These are phyloP conservation scores for Aricia artaxerxes DNA, from an alignment of 2,888 invertebrate genomes.

Conservation along the genomic window DNA sequence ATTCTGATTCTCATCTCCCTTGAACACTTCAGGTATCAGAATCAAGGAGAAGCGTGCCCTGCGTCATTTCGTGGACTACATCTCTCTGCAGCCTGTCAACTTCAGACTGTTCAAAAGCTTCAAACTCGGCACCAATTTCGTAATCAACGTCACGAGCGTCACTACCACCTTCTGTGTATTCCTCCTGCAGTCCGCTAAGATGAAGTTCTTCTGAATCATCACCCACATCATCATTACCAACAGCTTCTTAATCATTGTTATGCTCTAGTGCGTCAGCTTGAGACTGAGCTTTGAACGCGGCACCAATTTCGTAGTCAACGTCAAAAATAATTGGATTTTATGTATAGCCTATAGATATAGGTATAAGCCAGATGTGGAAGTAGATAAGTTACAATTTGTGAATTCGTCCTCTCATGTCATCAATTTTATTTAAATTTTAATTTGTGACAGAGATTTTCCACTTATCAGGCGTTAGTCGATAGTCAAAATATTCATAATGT, in stretches of 20 bases:
- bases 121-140: background rate
- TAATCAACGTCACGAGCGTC: background rate
- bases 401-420: no score
- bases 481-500: background rate
- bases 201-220: constrained; percentile 3
- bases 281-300: background rate
- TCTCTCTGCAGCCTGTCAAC: background rate
- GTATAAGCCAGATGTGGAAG: no score
- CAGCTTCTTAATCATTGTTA: background rate
- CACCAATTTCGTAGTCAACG: background rate
- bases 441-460: no score
- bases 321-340: no score
- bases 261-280: background rate
- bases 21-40: background rate
- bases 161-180: constrained; percentile 7
- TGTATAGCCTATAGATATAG: no score
- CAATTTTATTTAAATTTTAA: no score
- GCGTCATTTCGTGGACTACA: background rate
- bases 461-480: no score
- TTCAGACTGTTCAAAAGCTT: constrained; percentile 3
- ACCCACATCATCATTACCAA: background rate
- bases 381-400: no score
- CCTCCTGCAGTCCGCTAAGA: constrained; percentile 11
- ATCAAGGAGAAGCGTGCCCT: background rate
- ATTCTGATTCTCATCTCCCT: background rate